Percentiles rank a stretch among this genome's conserved stretches.
phyloP scores from a whole-genome alignment of 1,140 invertebrate species.

The Phymastichus coffea region DNA sequence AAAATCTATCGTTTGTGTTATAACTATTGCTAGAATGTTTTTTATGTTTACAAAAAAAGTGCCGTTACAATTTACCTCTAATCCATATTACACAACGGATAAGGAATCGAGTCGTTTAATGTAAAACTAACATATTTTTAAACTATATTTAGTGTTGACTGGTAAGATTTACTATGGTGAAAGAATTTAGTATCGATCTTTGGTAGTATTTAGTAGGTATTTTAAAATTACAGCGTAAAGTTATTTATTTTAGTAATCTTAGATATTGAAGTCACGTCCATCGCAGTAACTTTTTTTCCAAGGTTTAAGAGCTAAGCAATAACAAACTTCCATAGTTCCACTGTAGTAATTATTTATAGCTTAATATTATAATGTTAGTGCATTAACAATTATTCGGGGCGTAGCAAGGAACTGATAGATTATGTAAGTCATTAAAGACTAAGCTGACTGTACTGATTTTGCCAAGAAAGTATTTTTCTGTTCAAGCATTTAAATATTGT shows the following conservation, averaged over 20 bases:
- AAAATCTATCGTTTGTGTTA: too few species aligned
- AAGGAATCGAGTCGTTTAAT: too few species aligned
- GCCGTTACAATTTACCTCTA: too few species aligned
- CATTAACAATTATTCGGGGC: constrained; percentile 33
- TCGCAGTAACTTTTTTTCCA: constrained; percentile 5
- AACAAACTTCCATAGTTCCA: constrained; percentile 12
- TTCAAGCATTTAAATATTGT: constrained; percentile 22
- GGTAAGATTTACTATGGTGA: neutral
- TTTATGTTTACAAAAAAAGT: too few species aligned
- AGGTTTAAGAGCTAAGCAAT: constrained; percentile 1
- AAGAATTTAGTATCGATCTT: constrained; percentile 1
- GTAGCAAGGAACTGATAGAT: constrained; percentile 40
- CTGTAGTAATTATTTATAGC: constrained; percentile 29
- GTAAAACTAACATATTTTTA: too few species aligned
- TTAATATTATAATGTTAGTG: constrained; percentile 25
- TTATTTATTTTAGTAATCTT: too few species aligned
- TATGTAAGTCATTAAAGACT: constrained; percentile 28
- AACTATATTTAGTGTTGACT: constrained; percentile 5
- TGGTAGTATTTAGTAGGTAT: too few species aligned
- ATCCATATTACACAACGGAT: too few species aligned
- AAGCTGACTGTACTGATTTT: constrained; percentile 20
- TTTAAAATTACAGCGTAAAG: too few species aligned
- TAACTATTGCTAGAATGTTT: too few species aligned
- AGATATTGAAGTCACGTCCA: too few species aligned
- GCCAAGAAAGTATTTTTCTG: constrained; percentile 15